Conservation (phyloP, 1,140 invertebrate genomes). For the Chionoecetes opilio region DNA sequence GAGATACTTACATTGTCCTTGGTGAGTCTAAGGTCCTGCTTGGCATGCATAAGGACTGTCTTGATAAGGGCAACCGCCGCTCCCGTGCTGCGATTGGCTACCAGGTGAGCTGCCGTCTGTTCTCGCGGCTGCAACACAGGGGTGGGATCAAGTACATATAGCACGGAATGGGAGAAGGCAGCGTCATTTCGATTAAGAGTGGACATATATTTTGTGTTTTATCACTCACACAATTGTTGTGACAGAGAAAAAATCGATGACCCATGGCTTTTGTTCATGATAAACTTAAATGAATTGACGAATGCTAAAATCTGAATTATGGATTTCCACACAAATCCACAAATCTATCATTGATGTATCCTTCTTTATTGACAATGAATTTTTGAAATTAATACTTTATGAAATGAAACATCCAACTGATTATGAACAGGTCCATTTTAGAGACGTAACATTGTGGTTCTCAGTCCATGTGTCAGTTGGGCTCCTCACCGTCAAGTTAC, state of each 20-base stretch:
- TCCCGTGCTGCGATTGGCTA: constrained; percentile 75
- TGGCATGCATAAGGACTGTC: constrained; percentile 80
- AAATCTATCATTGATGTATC: too few relatives aligned
- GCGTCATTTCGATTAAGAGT: background rate
- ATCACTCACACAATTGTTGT: too few relatives aligned
- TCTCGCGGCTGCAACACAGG: constrained; percentile 80
- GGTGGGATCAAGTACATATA: background rate
- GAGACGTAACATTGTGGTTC: too few relatives aligned
- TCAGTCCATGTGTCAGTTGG: background rate
- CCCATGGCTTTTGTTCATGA: too few relatives aligned
- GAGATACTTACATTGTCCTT: constrained; percentile 76
- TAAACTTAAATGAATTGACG: too few relatives aligned
- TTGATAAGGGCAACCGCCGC: constrained; percentile 79
- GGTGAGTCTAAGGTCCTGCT: constrained; percentile 78
- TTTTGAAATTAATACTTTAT: too few relatives aligned
- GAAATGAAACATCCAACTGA: too few relatives aligned
- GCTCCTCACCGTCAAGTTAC: background rate
- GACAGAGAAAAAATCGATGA: too few relatives aligned
- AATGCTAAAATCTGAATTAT: too few relatives aligned
- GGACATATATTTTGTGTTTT: background rate
- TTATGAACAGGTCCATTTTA: too few relatives aligned
- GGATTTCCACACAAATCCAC: too few relatives aligned
- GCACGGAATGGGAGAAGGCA: background rate
- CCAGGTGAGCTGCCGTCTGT: constrained; percentile 80
- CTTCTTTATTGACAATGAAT: too few relatives aligned